Conservation (phyloP, 2,797 vertebrate genomes). For the Pseudochaenichthys georgianus region DNA sequence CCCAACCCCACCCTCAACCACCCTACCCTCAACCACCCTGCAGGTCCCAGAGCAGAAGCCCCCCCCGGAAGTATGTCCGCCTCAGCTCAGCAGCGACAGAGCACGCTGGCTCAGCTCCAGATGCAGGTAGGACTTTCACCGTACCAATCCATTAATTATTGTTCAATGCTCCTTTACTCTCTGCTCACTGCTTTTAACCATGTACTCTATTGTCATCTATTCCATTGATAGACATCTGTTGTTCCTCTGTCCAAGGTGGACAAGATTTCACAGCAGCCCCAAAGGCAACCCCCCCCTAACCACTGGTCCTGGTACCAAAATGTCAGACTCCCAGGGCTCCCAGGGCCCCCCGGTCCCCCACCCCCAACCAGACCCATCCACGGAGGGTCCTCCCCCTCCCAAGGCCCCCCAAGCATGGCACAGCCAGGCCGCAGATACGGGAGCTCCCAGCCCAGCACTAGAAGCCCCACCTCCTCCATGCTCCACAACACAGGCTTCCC, state of each 20-base stretch:
- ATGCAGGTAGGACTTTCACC: constrained; percentile 80
- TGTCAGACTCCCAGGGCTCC: constrained; percentile 77
- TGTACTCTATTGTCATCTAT: not conserved
- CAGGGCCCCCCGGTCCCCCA: constrained; percentile 75
- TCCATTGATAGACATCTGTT: constrained; percentile 14
- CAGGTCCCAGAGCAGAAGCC: constrained; percentile 74
- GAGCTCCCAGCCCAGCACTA: constrained; percentile 65
- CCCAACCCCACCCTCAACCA: constrained; percentile 27
- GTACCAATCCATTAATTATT: not conserved
- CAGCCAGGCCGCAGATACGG: constrained; percentile 77
- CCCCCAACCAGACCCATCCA: constrained; percentile 79
- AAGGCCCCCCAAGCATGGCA: constrained; percentile 67
- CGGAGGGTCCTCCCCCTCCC: constrained; percentile 83
- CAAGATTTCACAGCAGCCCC: constrained; percentile 85
- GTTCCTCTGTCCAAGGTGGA: constrained; percentile 80
- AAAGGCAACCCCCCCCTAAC: constrained; percentile 80
- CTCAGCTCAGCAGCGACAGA: constrained; percentile 83
- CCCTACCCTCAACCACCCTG: constrained; percentile 56
- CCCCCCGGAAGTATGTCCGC: constrained; percentile 56
- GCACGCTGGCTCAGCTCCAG: constrained; percentile 87
- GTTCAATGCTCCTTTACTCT: not conserved
- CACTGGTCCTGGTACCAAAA: constrained; percentile 87
- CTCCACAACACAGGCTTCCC: constrained; percentile 76
- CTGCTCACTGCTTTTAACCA: not conserved
- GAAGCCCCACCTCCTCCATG: constrained; percentile 81